These are phyloP conservation scores for Dolichallabes microphthalmus DNA, from an alignment of 2,113 vertebrate genomes.

Conservation along the genomic window DNA sequence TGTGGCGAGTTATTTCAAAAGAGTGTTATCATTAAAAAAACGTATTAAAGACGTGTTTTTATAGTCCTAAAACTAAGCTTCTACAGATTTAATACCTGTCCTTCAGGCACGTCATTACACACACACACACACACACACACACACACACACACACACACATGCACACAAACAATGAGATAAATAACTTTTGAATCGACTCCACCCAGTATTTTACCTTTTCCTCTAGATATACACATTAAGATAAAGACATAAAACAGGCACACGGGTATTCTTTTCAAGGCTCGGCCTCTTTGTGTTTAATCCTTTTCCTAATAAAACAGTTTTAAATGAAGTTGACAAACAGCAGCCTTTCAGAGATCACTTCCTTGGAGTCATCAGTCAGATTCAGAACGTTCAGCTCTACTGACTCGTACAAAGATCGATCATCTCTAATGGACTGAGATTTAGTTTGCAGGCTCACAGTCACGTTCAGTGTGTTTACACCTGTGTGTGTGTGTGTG, in stretches of 20 bases:
- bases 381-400: neutral
- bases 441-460: neutral
- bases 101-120: neutral
- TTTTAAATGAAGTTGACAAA: too few relatives aligned
- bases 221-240: neutral
- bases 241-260: neutral
- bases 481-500: conserved; percentile 15
- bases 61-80: neutral
- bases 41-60: neutral
- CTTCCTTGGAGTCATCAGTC: neutral
- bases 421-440: neutral
- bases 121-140: neutral
- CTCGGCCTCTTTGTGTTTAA: neutral
- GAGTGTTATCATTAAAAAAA: neutral
- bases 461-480: conserved; percentile 5
- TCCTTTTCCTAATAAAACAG: too few relatives aligned
- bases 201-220: neutral
- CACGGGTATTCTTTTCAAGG: neutral
- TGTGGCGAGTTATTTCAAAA: neutral
- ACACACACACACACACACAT: neutral
- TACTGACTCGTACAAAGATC: neutral
- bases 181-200: neutral
- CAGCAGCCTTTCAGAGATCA: neutral
- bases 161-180: neutral
- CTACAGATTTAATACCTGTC: neutral